Conservation (phyloP, 2,888 invertebrate genomes). For the Monopis laevigella region DNA sequence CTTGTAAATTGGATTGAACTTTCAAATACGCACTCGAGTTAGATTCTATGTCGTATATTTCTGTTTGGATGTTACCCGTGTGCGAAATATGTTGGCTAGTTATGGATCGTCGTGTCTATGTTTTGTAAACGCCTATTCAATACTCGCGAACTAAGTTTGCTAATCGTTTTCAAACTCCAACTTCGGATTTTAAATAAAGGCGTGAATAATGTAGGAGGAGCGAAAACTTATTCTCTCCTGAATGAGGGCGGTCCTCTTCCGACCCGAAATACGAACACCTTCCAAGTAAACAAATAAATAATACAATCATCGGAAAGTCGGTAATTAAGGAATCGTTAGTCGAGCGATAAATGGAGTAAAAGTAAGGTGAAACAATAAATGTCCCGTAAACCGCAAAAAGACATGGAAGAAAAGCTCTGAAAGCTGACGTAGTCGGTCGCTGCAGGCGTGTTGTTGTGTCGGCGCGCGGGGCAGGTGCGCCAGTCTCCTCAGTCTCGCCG, state of each 20-base stretch:
- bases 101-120: not conserved
- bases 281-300: too few relatives aligned
- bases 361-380: constrained; percentile 27
- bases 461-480: constrained; percentile 33
- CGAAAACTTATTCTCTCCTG: constrained; percentile 35
- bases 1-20: constrained; percentile 60
- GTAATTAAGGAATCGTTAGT: too few relatives aligned
- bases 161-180: constrained; percentile 42
- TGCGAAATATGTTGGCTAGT: not conserved
- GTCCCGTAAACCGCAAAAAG: too few relatives aligned
- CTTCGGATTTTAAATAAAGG: constrained; percentile 32
- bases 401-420: constrained; percentile 5
- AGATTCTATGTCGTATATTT: constrained; percentile 3
- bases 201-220: constrained; percentile 41
- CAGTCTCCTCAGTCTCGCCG: constrained; percentile 39
- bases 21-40: constrained; percentile 39
- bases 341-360: too few relatives aligned
- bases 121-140: too few relatives aligned
- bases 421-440: constrained; percentile 30
- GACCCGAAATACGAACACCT: too few relatives aligned
- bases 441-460: constrained; percentile 55
- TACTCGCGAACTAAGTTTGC: too few relatives aligned
- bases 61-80: not conserved
- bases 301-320: too few relatives aligned
- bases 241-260: constrained; percentile 20